Evolutionary conservation across 2,797 vertebrate genomes (phyloP).

Genomic region (Anas capensis): DNA sequence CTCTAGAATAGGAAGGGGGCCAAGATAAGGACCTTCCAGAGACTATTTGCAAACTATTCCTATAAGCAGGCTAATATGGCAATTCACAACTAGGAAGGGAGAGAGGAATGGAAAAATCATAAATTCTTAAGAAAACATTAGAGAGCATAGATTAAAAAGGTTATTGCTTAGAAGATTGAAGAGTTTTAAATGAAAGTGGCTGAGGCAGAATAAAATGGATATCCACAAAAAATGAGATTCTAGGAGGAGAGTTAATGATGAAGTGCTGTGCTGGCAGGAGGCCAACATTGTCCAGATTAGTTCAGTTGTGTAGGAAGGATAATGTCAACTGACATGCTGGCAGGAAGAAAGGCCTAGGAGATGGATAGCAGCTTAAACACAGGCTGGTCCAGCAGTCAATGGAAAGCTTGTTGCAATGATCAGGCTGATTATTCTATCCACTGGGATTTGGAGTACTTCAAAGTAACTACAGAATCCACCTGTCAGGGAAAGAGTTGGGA

Average conservation of each 20-base stretch:
- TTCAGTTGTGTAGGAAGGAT: neutral
- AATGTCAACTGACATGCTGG: slow-evolving; percentile 20
- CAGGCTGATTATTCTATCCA: slow-evolving; percentile 37
- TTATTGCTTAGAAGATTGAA: slow-evolving; percentile 41
- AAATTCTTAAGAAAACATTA: slow-evolving; percentile 54
- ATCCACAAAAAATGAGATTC: neutral
- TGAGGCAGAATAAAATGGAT: slow-evolving; percentile 56
- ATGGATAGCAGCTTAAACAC: slow-evolving; percentile 35
- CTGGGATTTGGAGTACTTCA: slow-evolving; percentile 26
- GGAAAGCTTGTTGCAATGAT: slow-evolving; percentile 43
- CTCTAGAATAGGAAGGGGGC: neutral
- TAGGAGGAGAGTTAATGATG: slow-evolving; percentile 20
- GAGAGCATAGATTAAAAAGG: slow-evolving; percentile 38
- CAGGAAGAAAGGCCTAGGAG: slow-evolving; percentile 43
- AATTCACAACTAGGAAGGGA: slow-evolving; percentile 12
- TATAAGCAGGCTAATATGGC: neutral
- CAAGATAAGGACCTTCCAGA: slow-evolving; percentile 52
- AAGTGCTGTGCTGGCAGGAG: neutral
- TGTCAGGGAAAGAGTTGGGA: neutral
- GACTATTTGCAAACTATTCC: slow-evolving; percentile 11
- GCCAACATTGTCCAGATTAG: neutral
- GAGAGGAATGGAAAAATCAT: slow-evolving; percentile 29
- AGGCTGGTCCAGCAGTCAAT: neutral
- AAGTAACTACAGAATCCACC: neutral
- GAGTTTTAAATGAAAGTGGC: slow-evolving; percentile 49